Base-by-base conservation (phyloP, 2,113 vertebrate species). In the Calypte anna region DNA sequence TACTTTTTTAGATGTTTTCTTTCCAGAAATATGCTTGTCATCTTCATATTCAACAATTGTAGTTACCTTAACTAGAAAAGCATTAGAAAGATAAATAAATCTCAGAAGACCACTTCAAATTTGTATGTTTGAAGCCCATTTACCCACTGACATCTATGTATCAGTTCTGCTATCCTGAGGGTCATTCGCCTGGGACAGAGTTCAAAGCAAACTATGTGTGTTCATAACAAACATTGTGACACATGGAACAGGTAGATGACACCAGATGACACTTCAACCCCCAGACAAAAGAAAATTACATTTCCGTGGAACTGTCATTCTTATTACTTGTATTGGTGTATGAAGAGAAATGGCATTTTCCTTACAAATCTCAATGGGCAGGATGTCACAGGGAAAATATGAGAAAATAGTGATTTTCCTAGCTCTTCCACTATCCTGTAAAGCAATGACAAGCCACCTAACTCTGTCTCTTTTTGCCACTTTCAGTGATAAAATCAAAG, bases 31-130 rank as follows among this genome's bases (percentile, higher is more conserved):
- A 25, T 82, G 27, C 43, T 88, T 91, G 68, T 62, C 43, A 38
- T 94, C 90, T 84, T 93, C 93, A 67, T 97, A 97, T 87, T 97
- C 96, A 46, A 97, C 95, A 88, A 97, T 96, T 46, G 97, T 97
- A 10, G 97, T 97, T 86, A 97, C 94, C 72, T 97, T 98, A 86
- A 97, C 97, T 97, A 82, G 33, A 95, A 96, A 72, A 3, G 28
- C 9, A 66, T 88, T 67, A 86, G 70, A 80, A 87, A 88, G 40
- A 89, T 14, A 76, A 79, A 46, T 40, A 80, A 80, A 91, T 57
- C 59, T 89, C 19, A 57, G 55, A 57, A 28, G 36, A 86, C 11
- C n/a, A 38, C 40, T 76, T 76, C 53, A 59, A 23, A 25, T 15
- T 36, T 12, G 1, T 15, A 46, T 38, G 33, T 64, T 46, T 83